Evolutionary conservation across 2,888 invertebrate species (phyloP).

Genomic region (Amblyteles armatorius): DNA sequence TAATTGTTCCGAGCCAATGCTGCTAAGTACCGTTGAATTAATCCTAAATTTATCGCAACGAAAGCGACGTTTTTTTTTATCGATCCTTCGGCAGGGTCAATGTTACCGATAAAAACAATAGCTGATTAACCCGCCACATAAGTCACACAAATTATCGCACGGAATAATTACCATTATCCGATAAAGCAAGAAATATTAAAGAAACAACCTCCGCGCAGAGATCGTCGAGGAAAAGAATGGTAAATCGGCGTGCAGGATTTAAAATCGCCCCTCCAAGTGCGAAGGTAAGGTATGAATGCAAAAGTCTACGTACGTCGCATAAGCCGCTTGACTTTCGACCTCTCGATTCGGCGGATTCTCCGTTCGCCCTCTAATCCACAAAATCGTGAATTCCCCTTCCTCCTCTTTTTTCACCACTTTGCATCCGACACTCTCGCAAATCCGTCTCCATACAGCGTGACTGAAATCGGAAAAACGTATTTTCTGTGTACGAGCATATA

Average conservation of each 20-base stretch:
- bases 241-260: constrained; percentile 18
- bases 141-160: constrained; percentile 9
- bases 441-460: not conserved
- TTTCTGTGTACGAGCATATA: too few species aligned
- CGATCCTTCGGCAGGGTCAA: not conserved
- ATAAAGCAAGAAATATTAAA: too few species aligned
- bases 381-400: not conserved
- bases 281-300: not conserved
- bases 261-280: constrained; percentile 1
- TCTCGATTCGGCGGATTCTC: not conserved
- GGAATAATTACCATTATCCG: too few species aligned
- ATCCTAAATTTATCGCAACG: not conserved
- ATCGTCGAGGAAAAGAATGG: not conserved
- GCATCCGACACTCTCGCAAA: not conserved
- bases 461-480: too few species aligned
- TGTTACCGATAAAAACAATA: constrained; percentile 8
- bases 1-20: not conserved
- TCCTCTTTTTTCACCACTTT: constrained; percentile 10
- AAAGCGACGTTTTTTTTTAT: not conserved
- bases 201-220: not conserved
- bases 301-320: not conserved
- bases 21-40: not conserved
- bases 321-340: constrained; percentile 29
- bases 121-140: not conserved
- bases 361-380: constrained; percentile 4